These are phyloP conservation scores for Conops quadrifasciatus DNA, from an alignment of 2,888 invertebrate genomes.

Conservation along the genomic window DNA sequence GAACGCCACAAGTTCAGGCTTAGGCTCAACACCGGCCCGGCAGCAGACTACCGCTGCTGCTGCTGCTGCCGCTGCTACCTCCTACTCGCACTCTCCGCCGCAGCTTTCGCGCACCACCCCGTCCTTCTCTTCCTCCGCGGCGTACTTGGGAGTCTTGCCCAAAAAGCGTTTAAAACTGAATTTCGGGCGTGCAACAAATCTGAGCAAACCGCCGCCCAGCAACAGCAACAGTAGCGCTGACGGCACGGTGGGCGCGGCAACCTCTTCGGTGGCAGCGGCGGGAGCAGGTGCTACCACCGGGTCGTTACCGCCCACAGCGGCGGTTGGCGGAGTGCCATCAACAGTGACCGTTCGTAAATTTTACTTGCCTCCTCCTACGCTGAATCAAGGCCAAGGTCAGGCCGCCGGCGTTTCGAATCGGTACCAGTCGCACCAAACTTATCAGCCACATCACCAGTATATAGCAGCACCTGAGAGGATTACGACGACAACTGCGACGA, in stretches of 20 bases:
- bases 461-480: constrained; percentile 43
- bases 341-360: constrained; percentile 14
- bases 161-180: constrained; percentile 26
- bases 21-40: too few species aligned
- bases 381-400: too few species aligned
- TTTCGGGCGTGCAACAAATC: background rate
- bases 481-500: constrained; percentile 52
- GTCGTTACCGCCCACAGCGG: constrained; percentile 33
- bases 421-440: constrained; percentile 41
- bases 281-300: constrained; percentile 32
- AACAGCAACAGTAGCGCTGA: constrained; percentile 26
- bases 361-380: constrained; percentile 12
- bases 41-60: too few species aligned
- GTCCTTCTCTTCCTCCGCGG: background rate
- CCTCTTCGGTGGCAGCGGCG: constrained; percentile 31
- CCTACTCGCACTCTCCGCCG: constrained; percentile 8
- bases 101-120: background rate
- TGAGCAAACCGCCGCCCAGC: constrained; percentile 1
- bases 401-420: constrained; percentile 39
- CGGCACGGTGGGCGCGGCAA: constrained; percentile 30
- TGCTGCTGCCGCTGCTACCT: background rate
- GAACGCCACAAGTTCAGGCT: background rate
- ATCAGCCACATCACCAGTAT: constrained; percentile 40
- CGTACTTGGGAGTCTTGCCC: constrained; percentile 15
- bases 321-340: constrained; percentile 22